Percentiles rank a stretch among this genome's conserved stretches.
phyloP scores from a whole-genome alignment of 2,113 vertebrate genomes.

The Vulpes vulpes region DNA sequence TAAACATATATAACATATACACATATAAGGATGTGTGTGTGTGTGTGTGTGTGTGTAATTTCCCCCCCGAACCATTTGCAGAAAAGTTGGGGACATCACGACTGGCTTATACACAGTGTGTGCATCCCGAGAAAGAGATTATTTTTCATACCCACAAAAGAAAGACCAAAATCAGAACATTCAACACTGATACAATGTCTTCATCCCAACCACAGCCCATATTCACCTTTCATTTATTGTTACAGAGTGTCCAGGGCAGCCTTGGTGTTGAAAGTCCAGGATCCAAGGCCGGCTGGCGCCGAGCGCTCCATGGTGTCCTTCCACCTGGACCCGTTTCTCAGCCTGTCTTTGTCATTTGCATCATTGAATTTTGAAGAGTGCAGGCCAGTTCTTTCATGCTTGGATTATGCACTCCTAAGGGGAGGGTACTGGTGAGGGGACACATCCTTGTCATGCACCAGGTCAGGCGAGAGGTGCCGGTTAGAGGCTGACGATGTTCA shows the following conservation, averaged over 20 bases:
- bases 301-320: background rate
- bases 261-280: background rate
- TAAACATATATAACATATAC: background rate
- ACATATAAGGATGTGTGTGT: background rate
- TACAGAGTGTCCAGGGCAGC: accelerated
- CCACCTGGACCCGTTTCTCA: too few species aligned
- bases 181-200: background rate
- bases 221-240: background rate
- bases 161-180: background rate
- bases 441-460: too few species aligned
- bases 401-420: accelerated
- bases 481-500: accelerated
- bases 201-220: background rate
- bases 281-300: accelerated
- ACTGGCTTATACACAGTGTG: background rate
- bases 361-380: background rate
- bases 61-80: background rate
- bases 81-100: background rate
- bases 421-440: too few species aligned
- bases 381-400: too few species aligned
- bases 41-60: background rate
- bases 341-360: too few species aligned
- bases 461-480: accelerated
- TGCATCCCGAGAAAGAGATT: background rate
- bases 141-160: background rate